A percentile compares a stretch with the other conserved stretches of the same genome.
Conservation (phyloP, 2,113 vertebrate species). For the Etia nguti region DNA sequence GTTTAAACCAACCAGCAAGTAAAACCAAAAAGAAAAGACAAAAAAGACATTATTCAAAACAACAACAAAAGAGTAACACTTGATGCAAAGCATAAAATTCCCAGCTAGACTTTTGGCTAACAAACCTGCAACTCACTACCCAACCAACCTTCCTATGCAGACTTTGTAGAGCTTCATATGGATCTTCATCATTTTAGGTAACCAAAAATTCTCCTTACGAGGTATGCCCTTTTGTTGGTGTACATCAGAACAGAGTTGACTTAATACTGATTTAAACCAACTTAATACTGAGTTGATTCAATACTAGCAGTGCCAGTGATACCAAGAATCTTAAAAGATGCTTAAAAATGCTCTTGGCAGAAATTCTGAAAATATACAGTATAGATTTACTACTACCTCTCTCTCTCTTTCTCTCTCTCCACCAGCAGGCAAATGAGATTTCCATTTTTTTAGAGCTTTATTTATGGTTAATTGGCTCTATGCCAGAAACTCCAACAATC, state of each 20-base stretch:
- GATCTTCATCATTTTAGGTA: not conserved
- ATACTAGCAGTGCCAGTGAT: not conserved
- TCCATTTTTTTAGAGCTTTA: conserved; percentile 4
- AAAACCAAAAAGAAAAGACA: rapidly evolving
- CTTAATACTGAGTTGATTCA: not conserved
- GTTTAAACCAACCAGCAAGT: not conserved
- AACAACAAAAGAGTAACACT: not conserved
- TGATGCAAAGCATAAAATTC: not conserved
- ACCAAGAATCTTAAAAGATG: not conserved
- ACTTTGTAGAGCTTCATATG: not conserved
- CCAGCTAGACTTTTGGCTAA: not conserved
- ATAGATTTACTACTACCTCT: not conserved
- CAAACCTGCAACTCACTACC: not conserved
- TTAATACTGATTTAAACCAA: not conserved
- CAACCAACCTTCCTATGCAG: not conserved
- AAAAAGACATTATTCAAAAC: not conserved
- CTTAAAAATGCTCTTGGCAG: not conserved
- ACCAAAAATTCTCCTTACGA: not conserved
- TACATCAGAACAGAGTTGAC: not conserved
- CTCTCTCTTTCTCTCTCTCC: not conserved
- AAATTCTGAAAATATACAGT: not conserved
- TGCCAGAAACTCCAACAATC: conserved; percentile 30
- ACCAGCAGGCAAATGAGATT: not conserved
- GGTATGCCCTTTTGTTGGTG: not conserved
- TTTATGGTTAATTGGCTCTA: conserved; percentile 21